phyloP scores from a whole-genome alignment of 2,797 vertebrate species.

The Podarcis siculus region DNA sequence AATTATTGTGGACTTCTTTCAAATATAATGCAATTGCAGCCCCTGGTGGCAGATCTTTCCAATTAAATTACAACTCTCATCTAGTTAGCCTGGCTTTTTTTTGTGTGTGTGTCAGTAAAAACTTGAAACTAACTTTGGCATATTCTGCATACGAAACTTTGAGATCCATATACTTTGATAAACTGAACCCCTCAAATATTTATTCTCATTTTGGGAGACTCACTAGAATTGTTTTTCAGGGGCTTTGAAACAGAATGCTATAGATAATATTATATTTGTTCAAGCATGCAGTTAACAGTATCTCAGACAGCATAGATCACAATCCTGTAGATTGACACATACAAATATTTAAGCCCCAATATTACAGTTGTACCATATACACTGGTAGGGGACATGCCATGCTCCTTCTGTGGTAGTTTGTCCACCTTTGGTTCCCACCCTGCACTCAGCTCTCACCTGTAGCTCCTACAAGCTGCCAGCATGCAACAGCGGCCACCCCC shows the following conservation, averaged over 20 bases:
- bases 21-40: conserved; percentile 27
- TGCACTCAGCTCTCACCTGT: no score
- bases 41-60: conserved; percentile 28
- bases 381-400: background rate
- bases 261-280: background rate
- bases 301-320: background rate
- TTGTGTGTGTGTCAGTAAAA: background rate
- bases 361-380: background rate
- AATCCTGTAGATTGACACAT: background rate
- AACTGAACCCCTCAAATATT: background rate
- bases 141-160: background rate
- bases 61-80: background rate
- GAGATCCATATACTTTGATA: background rate
- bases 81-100: background rate
- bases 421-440: no score
- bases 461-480: no score
- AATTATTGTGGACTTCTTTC: background rate
- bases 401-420: no score
- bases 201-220: background rate
- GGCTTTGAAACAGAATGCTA: background rate
- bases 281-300: background rate
- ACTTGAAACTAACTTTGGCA: background rate
- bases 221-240: background rate
- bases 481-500: no score
- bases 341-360: background rate